Conservation (phyloP, 2,113 vertebrate genomes). For the Lichenostomus cassidix region DNA sequence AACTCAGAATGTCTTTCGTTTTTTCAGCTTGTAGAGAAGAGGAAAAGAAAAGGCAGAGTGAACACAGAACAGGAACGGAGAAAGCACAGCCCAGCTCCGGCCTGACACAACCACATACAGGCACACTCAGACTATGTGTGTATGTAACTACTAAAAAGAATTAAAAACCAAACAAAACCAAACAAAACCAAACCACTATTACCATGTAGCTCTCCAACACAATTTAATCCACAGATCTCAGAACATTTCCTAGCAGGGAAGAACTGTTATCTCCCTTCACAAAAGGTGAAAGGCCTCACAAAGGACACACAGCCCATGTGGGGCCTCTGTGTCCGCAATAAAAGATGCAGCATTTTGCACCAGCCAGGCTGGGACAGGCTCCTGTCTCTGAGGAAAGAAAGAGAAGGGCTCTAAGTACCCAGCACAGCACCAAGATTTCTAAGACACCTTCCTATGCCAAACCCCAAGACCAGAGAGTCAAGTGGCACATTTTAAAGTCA, state of each 20-base stretch:
- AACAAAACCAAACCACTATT: neutral
- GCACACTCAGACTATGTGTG: neutral
- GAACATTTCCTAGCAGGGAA: neutral
- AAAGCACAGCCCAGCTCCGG: neutral
- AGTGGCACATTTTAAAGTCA: neutral
- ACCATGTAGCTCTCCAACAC: neutral
- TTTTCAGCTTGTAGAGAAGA: conserved; percentile 74
- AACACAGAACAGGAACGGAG: conserved; percentile 26
- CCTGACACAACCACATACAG: neutral
- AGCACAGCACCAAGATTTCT: neutral
- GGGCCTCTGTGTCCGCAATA: neutral
- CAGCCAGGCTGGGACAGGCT: neutral
- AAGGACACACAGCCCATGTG: fast-evolving
- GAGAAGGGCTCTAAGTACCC: neutral
- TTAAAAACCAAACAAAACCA: neutral
- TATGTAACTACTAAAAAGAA: neutral
- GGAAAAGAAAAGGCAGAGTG: conserved; percentile 17
- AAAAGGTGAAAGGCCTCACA: neutral
- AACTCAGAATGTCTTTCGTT: conserved; percentile 76
- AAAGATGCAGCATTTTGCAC: neutral
- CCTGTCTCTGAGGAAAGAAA: neutral
- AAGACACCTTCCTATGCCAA: neutral
- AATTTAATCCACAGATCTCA: neutral
- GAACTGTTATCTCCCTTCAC: neutral
- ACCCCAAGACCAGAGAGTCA: too few species aligned